Base-by-base conservation (phyloP, 2,113 vertebrate genomes). In the Melanostigma gelatinosum region DNA sequence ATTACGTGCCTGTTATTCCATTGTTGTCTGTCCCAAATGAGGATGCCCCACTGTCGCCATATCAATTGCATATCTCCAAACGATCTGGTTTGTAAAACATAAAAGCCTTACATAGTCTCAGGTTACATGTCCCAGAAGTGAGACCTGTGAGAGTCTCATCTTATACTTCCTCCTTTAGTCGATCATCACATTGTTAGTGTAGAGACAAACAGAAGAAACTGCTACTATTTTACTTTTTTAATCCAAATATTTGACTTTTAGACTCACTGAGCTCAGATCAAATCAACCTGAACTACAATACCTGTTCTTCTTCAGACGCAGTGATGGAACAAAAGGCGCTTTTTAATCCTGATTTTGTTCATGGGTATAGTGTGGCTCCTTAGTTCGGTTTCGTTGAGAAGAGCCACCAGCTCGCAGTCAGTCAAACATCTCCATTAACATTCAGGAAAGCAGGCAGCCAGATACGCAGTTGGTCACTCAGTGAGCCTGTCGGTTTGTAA, bases 401-500 rank as follows among this genome's bases (percentile, higher is more conserved):
- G 2, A 3, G 9, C 16, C 9, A 20, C 32, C 16, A 12, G 63
- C 48, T 6, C 16, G 9, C 44, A 32, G 27, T n/a, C 54, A 34
- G 24, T 42, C 80, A 85, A 67, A 85, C 72, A 40, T 72, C 63
- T 10, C 42, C 69, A 75, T 85, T 68, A 69, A 69, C 73, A 77
- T 82, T 87, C 77, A 77, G 66, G 61, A 65, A 57, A 67, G 60
- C 70, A 34, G 72, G 62, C 75, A 40, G 83, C 58, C 65, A 71
- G 73, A 78, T 20, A 22, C 38, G 32, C 66, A 66, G 80, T 60
- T 63, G 80, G 73, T 87, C 84, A 54, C 74, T 84, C 80, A 72
- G 68, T 34, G 77, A 83, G 84, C 4, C 80, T 69, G 70, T 87
- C 84, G 83, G 69, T 72, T 79, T 44, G 72, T 88, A 64, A 89